Base-by-base conservation (phyloP, 2,113 vertebrate genomes). In the Sinocyclocheilus anshuiensis region DNA sequence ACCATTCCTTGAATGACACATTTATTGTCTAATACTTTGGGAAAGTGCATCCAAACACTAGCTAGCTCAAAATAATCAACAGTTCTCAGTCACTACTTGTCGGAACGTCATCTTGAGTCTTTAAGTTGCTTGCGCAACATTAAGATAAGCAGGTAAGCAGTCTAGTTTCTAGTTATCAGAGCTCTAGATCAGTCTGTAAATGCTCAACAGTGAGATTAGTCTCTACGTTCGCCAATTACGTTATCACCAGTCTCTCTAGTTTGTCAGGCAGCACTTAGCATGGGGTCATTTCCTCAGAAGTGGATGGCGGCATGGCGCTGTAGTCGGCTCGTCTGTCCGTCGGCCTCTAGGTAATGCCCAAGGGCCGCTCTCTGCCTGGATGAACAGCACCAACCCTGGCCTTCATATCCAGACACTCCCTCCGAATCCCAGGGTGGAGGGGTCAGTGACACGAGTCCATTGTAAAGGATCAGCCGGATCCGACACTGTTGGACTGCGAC, bases 231-330 rank as follows among this genome's bases (percentile, higher is more conserved):
- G 20, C 65, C 81, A 83, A 72, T 83, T 59, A 80, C 82, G 83
- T 89, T 75, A 89, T 76, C 75, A 71, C 42, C 74, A 57, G 79
- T 18, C 84, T 72, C 65, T 85, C 69, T 63, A 29, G 48, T 72
- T 67, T 82, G 81, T 86, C 84, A 65, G 84, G 65, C 83, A 81
- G 42, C 75, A 83, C 76, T 84, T 82, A 89, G 76, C 86, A 69
- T 81, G 87, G 83, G 85, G 63, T 50, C 75, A 90, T 87, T 88
- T 89, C 83, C 84, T 88, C 86, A 74, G 22, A 83, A 86, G 81
- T 87, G 84, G 69, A 84, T 15, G 78, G 26, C 61, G 48, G 48
- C 81, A 11, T 74, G 48, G 77, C 13, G 67, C 83, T 71, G 63
- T 55, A 84, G 84, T 22, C 67, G 12, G 36, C 74, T 59, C 79